phyloP scores from a whole-genome alignment of 2,113 vertebrate species.

The Bungarus multicinctus region DNA sequence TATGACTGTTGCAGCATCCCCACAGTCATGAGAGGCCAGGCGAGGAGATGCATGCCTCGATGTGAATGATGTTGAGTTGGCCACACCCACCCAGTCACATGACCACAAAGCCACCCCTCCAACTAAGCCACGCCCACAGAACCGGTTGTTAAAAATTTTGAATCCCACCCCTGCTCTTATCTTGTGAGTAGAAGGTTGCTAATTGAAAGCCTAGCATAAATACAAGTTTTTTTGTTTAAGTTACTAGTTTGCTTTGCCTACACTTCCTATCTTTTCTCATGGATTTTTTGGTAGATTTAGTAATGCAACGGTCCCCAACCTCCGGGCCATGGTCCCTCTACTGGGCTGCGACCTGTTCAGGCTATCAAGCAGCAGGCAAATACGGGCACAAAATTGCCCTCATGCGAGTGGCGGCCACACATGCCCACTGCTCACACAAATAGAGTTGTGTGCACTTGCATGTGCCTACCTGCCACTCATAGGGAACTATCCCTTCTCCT shows the following conservation, averaged over 20 bases:
- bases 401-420: rapidly evolving
- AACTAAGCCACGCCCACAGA: too few relatives aligned
- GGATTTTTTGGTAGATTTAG: background rate
- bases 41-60: too few relatives aligned
- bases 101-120: too few relatives aligned
- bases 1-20: too few relatives aligned
- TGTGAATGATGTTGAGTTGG: too few relatives aligned
- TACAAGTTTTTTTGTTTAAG: background rate
- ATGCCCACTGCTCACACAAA: background rate
- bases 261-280: background rate
- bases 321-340: background rate
- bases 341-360: rapidly evolving
- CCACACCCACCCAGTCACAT: too few relatives aligned
- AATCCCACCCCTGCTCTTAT: too few relatives aligned
- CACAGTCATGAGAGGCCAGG: too few relatives aligned
- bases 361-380: background rate
- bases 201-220: background rate
- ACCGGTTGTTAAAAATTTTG: too few relatives aligned
- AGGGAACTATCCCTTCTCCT: background rate
- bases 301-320: background rate
- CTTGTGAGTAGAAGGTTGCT: background rate
- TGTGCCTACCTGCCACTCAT: background rate
- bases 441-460: background rate
- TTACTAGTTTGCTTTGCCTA: background rate
- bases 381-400: background rate